Base-by-base conservation (phyloP, 2,888 invertebrate species). In the Clusia tigrina region DNA sequence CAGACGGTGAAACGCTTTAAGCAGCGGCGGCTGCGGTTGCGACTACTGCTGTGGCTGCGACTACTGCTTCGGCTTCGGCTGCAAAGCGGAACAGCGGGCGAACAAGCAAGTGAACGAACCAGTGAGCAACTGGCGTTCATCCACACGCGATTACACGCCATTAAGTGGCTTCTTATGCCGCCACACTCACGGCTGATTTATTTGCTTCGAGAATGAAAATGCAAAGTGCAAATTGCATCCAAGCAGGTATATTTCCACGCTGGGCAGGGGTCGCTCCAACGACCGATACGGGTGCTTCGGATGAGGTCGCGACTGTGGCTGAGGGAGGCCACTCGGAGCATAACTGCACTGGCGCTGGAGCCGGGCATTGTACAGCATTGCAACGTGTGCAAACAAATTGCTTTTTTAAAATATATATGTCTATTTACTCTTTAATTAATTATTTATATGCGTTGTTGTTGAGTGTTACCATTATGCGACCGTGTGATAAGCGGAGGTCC, bases 391-490 rank as follows among this genome's bases (percentile, higher is more conserved):
- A 32, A 32, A 32, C n/a, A n/a, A 32, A 5, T 9, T 32, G 32
- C 32, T 9, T 32, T n/a, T n/a, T n/a, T n/a, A n/a, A n/a, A n/a
- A n/a, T n/a, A n/a, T n/a, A n/a, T n/a, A n/a, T n/a, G n/a, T n/a
- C n/a, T n/a, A 5, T 32, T 32, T 32, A 32, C 5, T 32, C 6
- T 5, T 32, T 32, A 32, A 32, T 32, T 32, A 64, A 65, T 65
- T 59, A 65, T 65, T 65, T 65, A 65, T 65, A 52, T 62, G 62
- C 53, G 52, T 60, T 64, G 56, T 60, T 56, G 60, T 48, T 52
- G 59, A 63, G 63, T 64, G 63, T 64, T 64, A 64, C 63, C 60
- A 60, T 64, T 64, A 58, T 48, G 52, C 32, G 32, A 32, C 12
- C 32, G 32, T 9, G 12, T n/a, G 32, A 32, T 32, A 12, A 32